These are phyloP conservation scores for Melieria picta DNA, from an alignment of 2,888 invertebrate species.

Conservation along the genomic window DNA sequence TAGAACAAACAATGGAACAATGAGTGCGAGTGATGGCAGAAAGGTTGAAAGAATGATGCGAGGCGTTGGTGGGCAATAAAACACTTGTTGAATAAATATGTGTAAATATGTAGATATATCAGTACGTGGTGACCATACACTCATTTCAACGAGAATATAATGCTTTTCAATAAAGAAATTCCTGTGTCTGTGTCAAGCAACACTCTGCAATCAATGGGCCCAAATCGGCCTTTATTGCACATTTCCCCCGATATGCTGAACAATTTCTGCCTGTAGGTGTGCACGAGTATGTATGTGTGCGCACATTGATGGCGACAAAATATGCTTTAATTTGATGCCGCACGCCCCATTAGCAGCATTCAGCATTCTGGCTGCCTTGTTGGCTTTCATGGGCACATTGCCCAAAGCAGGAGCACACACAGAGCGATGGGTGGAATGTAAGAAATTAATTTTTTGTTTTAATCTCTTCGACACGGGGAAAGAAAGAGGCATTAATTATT, in stretches of 20 bases:
- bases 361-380: neutral
- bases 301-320: neutral
- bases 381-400: neutral
- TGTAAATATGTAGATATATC: neutral
- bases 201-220: too few relatives aligned
- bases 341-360: neutral
- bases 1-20: slow-evolving; percentile 24
- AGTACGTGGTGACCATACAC: neutral
- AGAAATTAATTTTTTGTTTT: too few relatives aligned
- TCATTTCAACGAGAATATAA: neutral
- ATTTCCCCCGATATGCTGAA: too few relatives aligned
- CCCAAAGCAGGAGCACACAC: slow-evolving; percentile 1
- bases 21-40: slow-evolving; percentile 31
- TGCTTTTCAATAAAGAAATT: slow-evolving; percentile 26
- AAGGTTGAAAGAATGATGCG: slow-evolving; percentile 9
- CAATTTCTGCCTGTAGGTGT: too few relatives aligned
- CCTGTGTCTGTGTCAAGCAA: neutral
- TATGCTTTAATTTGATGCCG: too few relatives aligned
- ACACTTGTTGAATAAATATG: slow-evolving; percentile 7
- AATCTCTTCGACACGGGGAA: too few relatives aligned
- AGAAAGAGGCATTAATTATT: too few relatives aligned
- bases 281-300: neutral
- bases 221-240: too few relatives aligned
- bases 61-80: slow-evolving; percentile 15
- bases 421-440: too few relatives aligned